Evolutionary conservation across 2,797 vertebrate species (phyloP).

Genomic region (Betta splendens): DNA sequence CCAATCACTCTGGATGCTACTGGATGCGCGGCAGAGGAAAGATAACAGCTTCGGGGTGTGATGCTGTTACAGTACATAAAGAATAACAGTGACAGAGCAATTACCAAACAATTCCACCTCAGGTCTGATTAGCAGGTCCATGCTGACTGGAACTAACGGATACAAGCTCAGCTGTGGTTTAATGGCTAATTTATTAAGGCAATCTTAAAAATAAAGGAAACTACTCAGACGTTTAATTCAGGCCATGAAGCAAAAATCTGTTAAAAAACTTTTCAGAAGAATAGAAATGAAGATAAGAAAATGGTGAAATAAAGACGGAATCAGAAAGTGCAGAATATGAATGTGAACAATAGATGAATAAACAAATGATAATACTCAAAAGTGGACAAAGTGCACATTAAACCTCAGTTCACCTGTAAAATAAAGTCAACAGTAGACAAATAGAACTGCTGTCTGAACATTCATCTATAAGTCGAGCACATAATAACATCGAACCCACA

Average conservation of each 20-base stretch:
- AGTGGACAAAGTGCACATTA: too few relatives aligned
- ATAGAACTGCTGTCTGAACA: too few relatives aligned
- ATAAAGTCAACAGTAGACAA: constrained; percentile 9
- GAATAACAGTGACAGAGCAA: constrained; percentile 11
- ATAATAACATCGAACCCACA: constrained; percentile 12
- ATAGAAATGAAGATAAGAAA: not conserved
- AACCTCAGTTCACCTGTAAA: too few relatives aligned
- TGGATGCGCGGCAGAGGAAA: not conserved
- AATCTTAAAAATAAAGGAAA: not conserved
- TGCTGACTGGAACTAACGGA: constrained; percentile 13
- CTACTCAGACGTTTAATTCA: not conserved
- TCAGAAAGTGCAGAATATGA: too few relatives aligned
- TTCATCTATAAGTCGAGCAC: constrained; percentile 3
- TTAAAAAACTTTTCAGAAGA: not conserved
- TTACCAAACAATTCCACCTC: not conserved
- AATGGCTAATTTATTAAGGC: constrained; percentile 14
- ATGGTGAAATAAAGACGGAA: not conserved
- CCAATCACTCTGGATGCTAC: not conserved
- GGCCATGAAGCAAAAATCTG: constrained; percentile 6
- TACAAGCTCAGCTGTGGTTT: constrained; percentile 28
- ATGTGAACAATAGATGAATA: too few relatives aligned
- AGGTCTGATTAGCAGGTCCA: constrained; percentile 8
- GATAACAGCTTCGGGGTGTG: not conserved
- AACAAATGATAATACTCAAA: too few relatives aligned
- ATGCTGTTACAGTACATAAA: not conserved